Evolutionary conservation across 1,140 invertebrate species (phyloP).

Genomic region (Leptoteleia sp.): DNA sequence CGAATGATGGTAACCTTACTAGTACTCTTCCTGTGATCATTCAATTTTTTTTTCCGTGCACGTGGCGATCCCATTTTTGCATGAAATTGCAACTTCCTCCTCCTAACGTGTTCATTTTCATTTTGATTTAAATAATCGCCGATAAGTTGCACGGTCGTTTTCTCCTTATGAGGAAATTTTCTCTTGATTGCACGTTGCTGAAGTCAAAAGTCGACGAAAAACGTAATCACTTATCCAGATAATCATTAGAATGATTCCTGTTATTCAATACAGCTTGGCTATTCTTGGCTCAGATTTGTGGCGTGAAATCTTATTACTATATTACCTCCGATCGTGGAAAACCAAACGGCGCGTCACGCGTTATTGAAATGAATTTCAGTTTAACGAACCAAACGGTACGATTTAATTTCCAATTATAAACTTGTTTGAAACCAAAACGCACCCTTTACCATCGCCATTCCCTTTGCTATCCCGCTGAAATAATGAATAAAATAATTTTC

Average conservation of each 20-base stretch:
- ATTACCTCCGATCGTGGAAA: conserved; percentile 1
- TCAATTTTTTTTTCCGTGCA: no score
- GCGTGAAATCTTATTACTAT: conserved; percentile 22
- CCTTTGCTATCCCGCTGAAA: neutral
- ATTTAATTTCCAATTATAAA: no score
- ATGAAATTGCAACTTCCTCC: conserved; percentile 29
- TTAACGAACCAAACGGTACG: no score
- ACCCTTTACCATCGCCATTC: no score
- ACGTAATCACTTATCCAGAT: conserved; percentile 19
- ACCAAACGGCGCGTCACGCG: no score
- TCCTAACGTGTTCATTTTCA: conserved; percentile 27
- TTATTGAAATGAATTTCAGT: no score
- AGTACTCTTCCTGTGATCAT: no score
- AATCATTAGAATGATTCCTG: conserved; percentile 12
- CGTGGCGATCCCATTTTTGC: conserved; percentile 17
- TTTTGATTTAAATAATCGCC: conserved; percentile 58
- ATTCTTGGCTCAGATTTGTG: no score
- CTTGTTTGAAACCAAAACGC: no score
- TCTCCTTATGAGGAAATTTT: conserved; percentile 41
- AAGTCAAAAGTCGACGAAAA: conserved; percentile 31
- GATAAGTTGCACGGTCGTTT: conserved; percentile 41
- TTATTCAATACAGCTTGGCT: conserved; percentile 35
- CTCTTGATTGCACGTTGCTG: conserved; percentile 44
- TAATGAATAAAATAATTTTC: conserved; percentile 56
- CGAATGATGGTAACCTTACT: no score